phyloP scores from a whole-genome alignment of 2,113 vertebrate species.

The Strix uralensis region DNA sequence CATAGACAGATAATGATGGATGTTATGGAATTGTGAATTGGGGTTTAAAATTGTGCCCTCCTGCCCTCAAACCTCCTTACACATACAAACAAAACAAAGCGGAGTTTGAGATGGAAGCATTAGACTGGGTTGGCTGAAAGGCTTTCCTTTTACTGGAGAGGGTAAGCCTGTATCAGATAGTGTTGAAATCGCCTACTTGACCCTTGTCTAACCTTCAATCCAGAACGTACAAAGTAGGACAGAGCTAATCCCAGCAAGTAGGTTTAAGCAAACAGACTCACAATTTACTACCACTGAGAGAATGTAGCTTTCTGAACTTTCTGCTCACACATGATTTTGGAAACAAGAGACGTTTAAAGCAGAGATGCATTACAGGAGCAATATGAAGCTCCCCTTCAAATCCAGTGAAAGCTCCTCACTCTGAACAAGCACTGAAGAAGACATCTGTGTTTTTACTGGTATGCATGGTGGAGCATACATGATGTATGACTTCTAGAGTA shows the following conservation, averaged over 20 bases:
- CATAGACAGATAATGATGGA: slow-evolving; percentile 62
- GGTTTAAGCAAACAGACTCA: slow-evolving; percentile 75
- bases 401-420: neutral
- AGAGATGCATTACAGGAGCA: neutral
- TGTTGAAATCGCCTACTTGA: slow-evolving; percentile 79
- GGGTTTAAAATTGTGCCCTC: slow-evolving; percentile 66
- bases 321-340: neutral
- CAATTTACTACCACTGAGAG: slow-evolving; percentile 5
- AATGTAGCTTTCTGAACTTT: neutral
- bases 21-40: slow-evolving; percentile 57
- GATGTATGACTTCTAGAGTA: neutral
- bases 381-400: neutral
- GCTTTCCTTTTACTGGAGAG: slow-evolving; percentile 36
- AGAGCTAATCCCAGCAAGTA: slow-evolving; percentile 73
- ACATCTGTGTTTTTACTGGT: neutral
- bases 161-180: slow-evolving; percentile 68
- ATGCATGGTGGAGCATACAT: neutral
- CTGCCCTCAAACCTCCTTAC: slow-evolving; percentile 64
- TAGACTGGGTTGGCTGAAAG: slow-evolving; percentile 46
- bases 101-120: slow-evolving; percentile 43
- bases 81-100: slow-evolving; percentile 69
- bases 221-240: slow-evolving; percentile 62
- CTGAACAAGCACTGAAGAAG: neutral
- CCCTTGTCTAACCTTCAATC: slow-evolving; percentile 72
- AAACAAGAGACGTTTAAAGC: neutral